Conservation (phyloP, 2,797 vertebrate species). For the Huso huso region DNA sequence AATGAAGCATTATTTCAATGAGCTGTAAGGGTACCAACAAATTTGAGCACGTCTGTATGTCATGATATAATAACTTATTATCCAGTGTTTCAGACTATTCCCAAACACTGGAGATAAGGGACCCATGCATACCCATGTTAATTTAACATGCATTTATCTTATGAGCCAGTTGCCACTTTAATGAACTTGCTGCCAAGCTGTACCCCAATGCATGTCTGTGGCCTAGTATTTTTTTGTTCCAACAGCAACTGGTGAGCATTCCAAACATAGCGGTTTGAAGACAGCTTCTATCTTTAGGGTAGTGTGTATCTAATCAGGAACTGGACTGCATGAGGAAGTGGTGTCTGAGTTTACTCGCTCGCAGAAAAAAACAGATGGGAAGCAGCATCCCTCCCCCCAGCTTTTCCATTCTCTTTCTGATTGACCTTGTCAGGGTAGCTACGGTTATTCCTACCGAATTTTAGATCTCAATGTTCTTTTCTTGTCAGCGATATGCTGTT, state of each 20-base stretch:
- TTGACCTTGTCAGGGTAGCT: conserved; percentile 2
- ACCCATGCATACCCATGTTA: too few species aligned
- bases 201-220: background rate
- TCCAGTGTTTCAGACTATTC: too few species aligned
- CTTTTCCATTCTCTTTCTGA: background rate
- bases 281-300: conserved; percentile 24
- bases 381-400: background rate
- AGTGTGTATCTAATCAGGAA: conserved; percentile 10
- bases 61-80: too few species aligned
- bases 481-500: too few species aligned
- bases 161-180: background rate
- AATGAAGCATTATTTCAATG: too few species aligned
- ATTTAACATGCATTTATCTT: too few species aligned
- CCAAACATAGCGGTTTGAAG: conserved; percentile 8
- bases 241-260: conserved; percentile 13
- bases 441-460: background rate
- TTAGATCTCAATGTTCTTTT: too few species aligned
- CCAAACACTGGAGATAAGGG: too few species aligned
- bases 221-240: background rate
- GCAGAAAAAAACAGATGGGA: conserved; percentile 12
- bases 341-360: conserved; percentile 6
- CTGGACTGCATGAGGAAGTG: conserved; percentile 6
- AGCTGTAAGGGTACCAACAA: too few species aligned
- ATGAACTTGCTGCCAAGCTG: background rate
- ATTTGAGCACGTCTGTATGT: too few species aligned